phyloP scores from a whole-genome alignment of 2,113 vertebrate genomes.

The Hylia prasina region DNA sequence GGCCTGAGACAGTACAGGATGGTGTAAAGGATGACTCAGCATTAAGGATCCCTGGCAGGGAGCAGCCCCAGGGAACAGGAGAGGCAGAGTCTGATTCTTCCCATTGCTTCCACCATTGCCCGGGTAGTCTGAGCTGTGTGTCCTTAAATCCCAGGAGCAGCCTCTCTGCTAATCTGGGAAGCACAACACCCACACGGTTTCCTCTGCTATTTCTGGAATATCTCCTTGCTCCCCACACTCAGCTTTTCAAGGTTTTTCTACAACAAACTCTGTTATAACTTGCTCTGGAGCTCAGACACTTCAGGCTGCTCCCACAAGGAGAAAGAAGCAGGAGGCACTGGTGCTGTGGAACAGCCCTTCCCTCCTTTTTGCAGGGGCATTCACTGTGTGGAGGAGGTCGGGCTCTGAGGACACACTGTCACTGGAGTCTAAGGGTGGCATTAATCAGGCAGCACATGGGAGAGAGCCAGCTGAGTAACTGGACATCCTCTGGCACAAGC shows the following conservation, averaged over 20 bases:
- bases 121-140: not conserved
- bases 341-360: not conserved
- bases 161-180: not conserved
- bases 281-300: not conserved
- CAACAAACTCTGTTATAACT: not conserved
- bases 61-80: not conserved
- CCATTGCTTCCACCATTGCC: not conserved
- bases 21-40: not conserved
- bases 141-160: not conserved
- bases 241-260: not conserved
- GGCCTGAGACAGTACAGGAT: not conserved
- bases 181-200: not conserved
- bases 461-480: not conserved
- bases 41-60: not conserved
- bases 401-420: not conserved
- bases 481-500: slow-evolving; percentile 21
- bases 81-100: not conserved
- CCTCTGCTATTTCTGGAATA: not conserved
- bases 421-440: not conserved
- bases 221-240: not conserved
- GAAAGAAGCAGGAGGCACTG: not conserved
- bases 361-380: not conserved
- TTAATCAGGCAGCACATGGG: not conserved
- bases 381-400: not conserved
- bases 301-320: not conserved